Evolutionary conservation across 2,888 invertebrate species (phyloP).

Genomic region (Girardia tigrina): DNA sequence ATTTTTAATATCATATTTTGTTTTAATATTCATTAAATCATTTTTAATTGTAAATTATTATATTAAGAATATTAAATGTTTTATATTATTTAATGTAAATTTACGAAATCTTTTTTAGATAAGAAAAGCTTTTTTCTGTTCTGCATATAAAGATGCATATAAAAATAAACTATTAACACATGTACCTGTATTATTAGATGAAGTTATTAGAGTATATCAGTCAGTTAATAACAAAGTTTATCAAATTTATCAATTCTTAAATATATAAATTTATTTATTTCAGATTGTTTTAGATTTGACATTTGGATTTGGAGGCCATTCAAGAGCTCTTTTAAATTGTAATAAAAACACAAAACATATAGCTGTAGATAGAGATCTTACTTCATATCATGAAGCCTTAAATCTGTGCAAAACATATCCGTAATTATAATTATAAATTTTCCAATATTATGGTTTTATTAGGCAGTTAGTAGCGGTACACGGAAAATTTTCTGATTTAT

Average conservation of each 20-base stretch:
- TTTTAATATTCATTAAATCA: not conserved
- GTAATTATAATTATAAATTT: not conserved
- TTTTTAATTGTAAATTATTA: not conserved
- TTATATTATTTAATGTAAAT: not conserved
- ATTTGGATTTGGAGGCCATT: constrained; percentile 84
- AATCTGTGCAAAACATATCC: constrained; percentile 50
- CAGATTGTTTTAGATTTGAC: constrained; percentile 73
- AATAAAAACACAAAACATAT: constrained; percentile 60
- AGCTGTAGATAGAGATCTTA: constrained; percentile 74
- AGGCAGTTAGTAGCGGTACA: constrained; percentile 37
- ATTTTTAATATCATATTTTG: not conserved
- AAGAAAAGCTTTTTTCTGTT: not conserved
- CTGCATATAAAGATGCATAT: not conserved
- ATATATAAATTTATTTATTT: not conserved
- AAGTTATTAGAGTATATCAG: not conserved
- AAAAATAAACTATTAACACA: not conserved
- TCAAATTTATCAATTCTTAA: not conserved
- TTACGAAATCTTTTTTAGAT: not conserved
- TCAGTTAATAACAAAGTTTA: not conserved
- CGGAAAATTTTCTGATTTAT: not conserved
- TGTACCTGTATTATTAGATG: constrained; percentile 7
- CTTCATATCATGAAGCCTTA: constrained; percentile 61
- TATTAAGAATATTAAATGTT: not conserved
- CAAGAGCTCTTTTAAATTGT: constrained; percentile 60
- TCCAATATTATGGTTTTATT: constrained; percentile 27